Base-by-base conservation (phyloP, 2,113 vertebrate genomes). In the Psittacus erithacus region DNA sequence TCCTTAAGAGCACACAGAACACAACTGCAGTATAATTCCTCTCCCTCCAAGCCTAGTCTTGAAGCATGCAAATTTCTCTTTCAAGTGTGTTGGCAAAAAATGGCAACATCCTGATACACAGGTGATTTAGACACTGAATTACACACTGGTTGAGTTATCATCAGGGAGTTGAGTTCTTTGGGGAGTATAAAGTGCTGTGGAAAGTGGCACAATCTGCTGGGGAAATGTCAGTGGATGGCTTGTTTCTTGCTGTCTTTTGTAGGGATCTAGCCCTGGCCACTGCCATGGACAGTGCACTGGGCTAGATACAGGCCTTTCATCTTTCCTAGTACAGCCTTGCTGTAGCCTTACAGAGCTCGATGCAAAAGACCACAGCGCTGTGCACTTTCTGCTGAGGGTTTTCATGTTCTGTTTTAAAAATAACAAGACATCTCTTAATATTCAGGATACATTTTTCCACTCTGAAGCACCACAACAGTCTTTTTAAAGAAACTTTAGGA, bases 401-500 rank as follows among this genome's bases (percentile, higher is more conserved):
- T 85, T 91, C 49, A n/a, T 92, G 59, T 83, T 89, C 96, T 93
- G 79, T 90, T 97, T 97, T 96, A 97, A 97, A 97, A 97, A 95
- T 96, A 98, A 97, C 70, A 94, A 95, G 96, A 93, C 88, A 96
- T 81, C 88, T 96, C 86, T 93, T 93, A 92, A 94, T 86, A 67
- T 95, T 93, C 95, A 96, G 87, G 88, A 95, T 95, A 85, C 83
- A 93, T 94, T 97, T 97, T 97, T 97, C 96, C 87, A 96, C 85
- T 93, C 82, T 92, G 83, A 91, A 96, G 93, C 87, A 50, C 83
- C 84, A 97, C 91, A 97, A 96, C 88, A 96, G 93, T 94, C 96
- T 97, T 98, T 98, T 97, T 95, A 98, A 98, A 97, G 97, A 97
- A 97, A 97, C 96, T 95, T 82, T 97, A 97, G 96, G 97, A 98